Conservation (phyloP, 2,797 vertebrate genomes). For the Sternotherus odoratus region DNA sequence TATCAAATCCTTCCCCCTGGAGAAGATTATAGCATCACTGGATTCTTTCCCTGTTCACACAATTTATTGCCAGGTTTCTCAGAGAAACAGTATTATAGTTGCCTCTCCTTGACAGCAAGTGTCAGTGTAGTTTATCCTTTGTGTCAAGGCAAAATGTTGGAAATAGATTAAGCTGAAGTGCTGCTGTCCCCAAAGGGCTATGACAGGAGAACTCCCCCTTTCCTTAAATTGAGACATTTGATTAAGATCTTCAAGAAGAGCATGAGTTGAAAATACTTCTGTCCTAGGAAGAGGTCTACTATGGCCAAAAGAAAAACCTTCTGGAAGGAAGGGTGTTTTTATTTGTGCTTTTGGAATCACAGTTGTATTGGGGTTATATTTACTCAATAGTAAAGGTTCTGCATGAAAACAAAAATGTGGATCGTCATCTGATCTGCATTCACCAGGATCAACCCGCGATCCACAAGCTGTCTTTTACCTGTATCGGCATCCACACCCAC, state of each 20-base stretch:
- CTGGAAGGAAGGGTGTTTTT: background rate
- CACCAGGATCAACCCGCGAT: too few relatives aligned
- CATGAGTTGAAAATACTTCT: rapidly evolving
- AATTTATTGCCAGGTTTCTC: slow-evolving; percentile 3
- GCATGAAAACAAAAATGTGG: too few relatives aligned
- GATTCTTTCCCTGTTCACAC: slow-evolving; percentile 6
- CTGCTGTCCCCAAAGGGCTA: background rate
- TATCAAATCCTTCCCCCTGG: slow-evolving; percentile 9
- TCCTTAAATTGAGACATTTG: rapidly evolving
- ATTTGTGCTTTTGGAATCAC: background rate
- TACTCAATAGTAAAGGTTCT: background rate
- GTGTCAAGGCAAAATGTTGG: background rate
- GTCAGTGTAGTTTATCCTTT: background rate
- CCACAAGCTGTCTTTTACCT: too few relatives aligned
- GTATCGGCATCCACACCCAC: too few relatives aligned
- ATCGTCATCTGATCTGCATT: too few relatives aligned
- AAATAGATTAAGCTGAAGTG: background rate
- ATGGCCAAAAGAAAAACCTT: background rate
- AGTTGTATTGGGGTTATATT: too few relatives aligned
- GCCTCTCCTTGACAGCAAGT: background rate
- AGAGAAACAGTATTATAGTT: background rate
- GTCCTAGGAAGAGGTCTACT: background rate
- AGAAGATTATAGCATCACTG: slow-evolving; percentile 20
- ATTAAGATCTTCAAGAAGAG: background rate
- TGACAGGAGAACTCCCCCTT: background rate